These are phyloP conservation scores for Ooceraea biroi DNA, from an alignment of 1,140 invertebrate species.

Conservation along the genomic window DNA sequence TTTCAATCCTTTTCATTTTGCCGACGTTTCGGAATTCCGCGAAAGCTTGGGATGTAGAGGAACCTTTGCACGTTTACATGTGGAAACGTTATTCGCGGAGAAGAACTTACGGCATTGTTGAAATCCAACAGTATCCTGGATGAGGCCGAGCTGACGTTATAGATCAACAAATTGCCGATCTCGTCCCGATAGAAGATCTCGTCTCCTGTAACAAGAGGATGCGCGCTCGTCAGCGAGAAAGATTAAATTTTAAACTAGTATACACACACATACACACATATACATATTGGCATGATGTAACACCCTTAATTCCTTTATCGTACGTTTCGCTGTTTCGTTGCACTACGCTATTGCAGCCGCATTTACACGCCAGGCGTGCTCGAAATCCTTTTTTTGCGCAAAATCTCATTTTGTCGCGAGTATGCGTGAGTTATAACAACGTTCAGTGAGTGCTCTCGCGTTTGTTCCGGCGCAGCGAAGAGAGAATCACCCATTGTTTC, in stretches of 20 bases:
- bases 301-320: constrained; percentile 15
- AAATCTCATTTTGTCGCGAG: constrained; percentile 3
- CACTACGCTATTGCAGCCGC: neutral
- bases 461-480: neutral
- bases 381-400: neutral
- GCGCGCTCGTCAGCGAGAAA: neutral
- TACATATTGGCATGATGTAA: neutral
- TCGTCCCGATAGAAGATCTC: constrained; percentile 84
- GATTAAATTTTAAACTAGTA: constrained; percentile 35
- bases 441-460: neutral
- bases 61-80: neutral
- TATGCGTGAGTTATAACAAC: neutral
- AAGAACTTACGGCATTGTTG: constrained; percentile 78
- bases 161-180: constrained; percentile 81
- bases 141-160: constrained; percentile 73
- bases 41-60: neutral
- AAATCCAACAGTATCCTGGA: constrained; percentile 75
- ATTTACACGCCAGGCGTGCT: neutral
- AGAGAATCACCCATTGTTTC: neutral
- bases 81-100: constrained; percentile 7
- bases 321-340: neutral
- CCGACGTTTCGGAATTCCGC: neutral
- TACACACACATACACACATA: neutral
- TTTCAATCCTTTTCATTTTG: too few relatives aligned
- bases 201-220: constrained; percentile 79